phyloP scores from a whole-genome alignment of 2,797 vertebrate species.

The Micrastur ruficollis region DNA sequence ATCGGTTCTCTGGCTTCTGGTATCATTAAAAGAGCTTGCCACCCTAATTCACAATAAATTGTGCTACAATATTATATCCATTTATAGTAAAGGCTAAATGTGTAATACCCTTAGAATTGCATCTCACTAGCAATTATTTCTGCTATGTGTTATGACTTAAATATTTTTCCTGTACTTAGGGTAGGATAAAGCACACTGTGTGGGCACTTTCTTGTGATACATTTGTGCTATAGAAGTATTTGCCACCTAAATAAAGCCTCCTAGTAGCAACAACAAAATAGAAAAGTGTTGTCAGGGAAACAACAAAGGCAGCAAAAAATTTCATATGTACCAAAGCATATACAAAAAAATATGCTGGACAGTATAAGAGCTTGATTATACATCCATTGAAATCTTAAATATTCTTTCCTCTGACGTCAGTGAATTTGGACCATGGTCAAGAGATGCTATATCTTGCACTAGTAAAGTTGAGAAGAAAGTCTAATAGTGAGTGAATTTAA shows the following conservation, averaged over 20 bases:
- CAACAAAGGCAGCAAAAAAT: neutral
- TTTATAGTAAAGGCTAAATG: neutral
- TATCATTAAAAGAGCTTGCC: neutral
- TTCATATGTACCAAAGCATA: neutral
- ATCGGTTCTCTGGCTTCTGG: neutral
- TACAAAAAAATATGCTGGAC: neutral
- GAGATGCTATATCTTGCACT: neutral
- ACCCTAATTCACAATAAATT: conserved; percentile 1
- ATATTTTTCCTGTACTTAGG: neutral
- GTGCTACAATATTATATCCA: neutral
- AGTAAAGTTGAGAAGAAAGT: neutral
- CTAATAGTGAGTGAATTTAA: neutral
- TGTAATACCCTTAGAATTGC: neutral
- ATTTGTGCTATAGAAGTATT: conserved; percentile 28
- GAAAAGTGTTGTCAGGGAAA: neutral
- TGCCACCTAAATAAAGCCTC: conserved; percentile 22
- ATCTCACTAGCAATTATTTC: neutral
- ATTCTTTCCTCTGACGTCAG: neutral
- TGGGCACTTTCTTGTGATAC: neutral
- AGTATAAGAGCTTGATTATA: neutral
- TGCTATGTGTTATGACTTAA: neutral
- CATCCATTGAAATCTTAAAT: neutral
- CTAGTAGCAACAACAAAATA: conserved; percentile 6
- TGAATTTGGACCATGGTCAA: neutral
- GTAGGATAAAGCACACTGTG: neutral